Evolutionary conservation across 64 coral and sea anemone genomes (phyloP), one percentile per base, ranked within the genome.

Genomic region (Actinia equina): DNA sequence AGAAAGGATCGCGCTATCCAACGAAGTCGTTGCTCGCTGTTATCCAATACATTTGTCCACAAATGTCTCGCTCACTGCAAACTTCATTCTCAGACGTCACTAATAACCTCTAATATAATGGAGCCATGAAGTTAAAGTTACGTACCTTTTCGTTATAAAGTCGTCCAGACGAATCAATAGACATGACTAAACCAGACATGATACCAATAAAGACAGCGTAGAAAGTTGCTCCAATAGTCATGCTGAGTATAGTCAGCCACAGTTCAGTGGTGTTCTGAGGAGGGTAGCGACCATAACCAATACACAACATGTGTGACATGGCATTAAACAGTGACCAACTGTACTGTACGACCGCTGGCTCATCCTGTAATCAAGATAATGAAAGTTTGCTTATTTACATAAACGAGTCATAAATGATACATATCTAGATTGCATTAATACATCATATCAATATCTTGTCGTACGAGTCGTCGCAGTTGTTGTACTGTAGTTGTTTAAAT

Each of bases 141-240:
- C 10, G 11, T 3, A 99, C 97, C 93, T 99, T 99, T 87, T 99
- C 97, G 77, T 93, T 99, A 74, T 95, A 99, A 87, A 99, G 93
- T 49, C 97, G 59, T 37, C 97, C 97, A 10, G 97, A 99, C 2
- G 97, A 95, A 89, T 99, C 97, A 54, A 99, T 99, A 64, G 97
- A 99, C 97, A 99, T 95, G n/a, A 99, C 94, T 76, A 99, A 84
- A 52, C 93, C 89, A 14, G 97, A 99, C 97, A 99, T 99, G 83
- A 99, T 99, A 14, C 93, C 97, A 86, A 99, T 99, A 27, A 99
- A 99, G 6, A 99, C 97, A 55, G 97, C 97, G 46, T 99, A 99
- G 60, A 99, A 99, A 17, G 97, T 99, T 18, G 97, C 97, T 0
- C 93, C 97, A 58, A 92, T 92, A 60, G 97, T 99, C 97, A 99